Conservation (phyloP, 2,797 vertebrate species). For the Danio albolineatus region DNA sequence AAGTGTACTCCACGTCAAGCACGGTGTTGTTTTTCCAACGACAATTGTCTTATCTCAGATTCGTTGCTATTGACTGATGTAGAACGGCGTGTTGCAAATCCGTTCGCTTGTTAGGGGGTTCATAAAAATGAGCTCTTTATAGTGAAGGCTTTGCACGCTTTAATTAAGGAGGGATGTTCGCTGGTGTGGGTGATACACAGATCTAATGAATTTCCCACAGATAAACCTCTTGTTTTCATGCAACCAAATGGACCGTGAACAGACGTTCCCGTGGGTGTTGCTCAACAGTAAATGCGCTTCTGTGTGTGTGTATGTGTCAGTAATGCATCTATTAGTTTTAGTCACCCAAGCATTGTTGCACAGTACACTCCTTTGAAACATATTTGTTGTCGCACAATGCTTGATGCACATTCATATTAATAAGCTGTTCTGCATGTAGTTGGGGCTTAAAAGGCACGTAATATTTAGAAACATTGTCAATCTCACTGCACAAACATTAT, state of each 20-base stretch:
- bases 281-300: slow-evolving; percentile 55
- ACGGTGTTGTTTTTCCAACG: slow-evolving; percentile 3
- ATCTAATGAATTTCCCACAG: slow-evolving; percentile 61
- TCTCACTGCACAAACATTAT: background rate
- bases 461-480: background rate
- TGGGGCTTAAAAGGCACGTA: background rate
- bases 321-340: slow-evolving; percentile 48
- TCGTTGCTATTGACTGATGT: slow-evolving; percentile 12
- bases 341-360: slow-evolving; percentile 26
- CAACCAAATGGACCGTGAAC: slow-evolving; percentile 64
- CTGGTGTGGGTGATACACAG: slow-evolving; percentile 53
- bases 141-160: slow-evolving; percentile 39
- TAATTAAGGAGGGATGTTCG: slow-evolving; percentile 56
- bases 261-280: slow-evolving; percentile 62
- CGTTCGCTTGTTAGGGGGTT: slow-evolving; percentile 47
- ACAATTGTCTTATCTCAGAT: slow-evolving; percentile 20
- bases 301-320: slow-evolving; percentile 47
- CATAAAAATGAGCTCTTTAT: slow-evolving; percentile 45
- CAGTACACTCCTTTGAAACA: slow-evolving; percentile 6
- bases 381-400: slow-evolving; percentile 17
- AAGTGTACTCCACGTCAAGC: slow-evolving; percentile 1
- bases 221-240: slow-evolving; percentile 65
- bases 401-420: slow-evolving; percentile 7
- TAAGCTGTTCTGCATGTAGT: background rate
- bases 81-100: background rate